Conservation (phyloP, 2,797 vertebrate species). For the Pagetopsis macropterus region DNA sequence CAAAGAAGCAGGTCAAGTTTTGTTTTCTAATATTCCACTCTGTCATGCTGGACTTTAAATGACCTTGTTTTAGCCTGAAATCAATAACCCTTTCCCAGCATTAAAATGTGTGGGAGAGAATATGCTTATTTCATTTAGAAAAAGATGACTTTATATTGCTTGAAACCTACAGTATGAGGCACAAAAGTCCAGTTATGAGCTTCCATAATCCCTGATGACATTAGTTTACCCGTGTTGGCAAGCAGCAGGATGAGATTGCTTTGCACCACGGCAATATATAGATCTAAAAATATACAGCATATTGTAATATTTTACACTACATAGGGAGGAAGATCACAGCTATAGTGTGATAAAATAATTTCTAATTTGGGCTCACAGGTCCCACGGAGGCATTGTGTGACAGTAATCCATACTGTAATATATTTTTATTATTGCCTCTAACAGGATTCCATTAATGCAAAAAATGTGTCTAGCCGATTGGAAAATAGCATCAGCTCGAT, state of each 20-base stretch:
- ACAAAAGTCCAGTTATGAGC: constrained; percentile 41
- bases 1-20: constrained; percentile 21
- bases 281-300: constrained; percentile 36
- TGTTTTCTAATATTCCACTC: constrained; percentile 13
- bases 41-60: constrained; percentile 7
- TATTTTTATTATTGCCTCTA: constrained; percentile 45
- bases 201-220: constrained; percentile 42
- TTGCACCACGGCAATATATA: constrained; percentile 25
- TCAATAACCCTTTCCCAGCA: constrained; percentile 39
- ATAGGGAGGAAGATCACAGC: constrained; percentile 2
- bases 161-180: constrained; percentile 34
- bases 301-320: constrained; percentile 38
- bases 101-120: constrained; percentile 43
- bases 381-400: constrained; percentile 16
- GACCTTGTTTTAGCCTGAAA: constrained; percentile 30
- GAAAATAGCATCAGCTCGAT: constrained; percentile 30
- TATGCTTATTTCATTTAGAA: constrained; percentile 60
- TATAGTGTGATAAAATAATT: constrained; percentile 35
- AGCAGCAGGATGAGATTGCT: constrained; percentile 16
- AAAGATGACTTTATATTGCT: constrained; percentile 51
- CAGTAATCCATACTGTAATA: constrained; percentile 50
- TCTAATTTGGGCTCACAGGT: constrained; percentile 21
- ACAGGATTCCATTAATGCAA: constrained; percentile 43
- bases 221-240: constrained; percentile 43
- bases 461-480: constrained; percentile 17